Conservation (phyloP, 2,888 invertebrate genomes). For the Macrophya annulata region DNA sequence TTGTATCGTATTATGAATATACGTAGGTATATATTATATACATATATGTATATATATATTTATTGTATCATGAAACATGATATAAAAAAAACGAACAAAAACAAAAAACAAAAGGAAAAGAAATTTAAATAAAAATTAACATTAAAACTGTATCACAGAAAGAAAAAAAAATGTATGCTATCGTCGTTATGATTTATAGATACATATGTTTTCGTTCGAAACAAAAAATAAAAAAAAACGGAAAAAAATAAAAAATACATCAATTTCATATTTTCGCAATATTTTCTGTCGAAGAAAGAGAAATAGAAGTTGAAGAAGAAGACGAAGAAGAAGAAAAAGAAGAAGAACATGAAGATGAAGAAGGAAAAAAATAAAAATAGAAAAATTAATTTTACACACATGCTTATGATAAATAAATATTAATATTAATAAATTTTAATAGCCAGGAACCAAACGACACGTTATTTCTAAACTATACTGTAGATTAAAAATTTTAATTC, state of each 20-base stretch:
- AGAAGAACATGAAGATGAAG: neutral
- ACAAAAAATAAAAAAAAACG: neutral
- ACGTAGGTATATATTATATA: neutral
- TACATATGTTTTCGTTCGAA: no score
- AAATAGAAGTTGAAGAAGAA: no score
- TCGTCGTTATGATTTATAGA: no score
- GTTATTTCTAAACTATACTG: neutral
- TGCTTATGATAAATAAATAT: neutral
- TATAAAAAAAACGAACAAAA: neutral
- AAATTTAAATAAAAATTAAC: neutral
- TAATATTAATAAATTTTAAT: neutral
- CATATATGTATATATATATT: neutral
- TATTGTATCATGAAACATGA: slow-evolving; percentile 10
- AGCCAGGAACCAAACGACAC: slow-evolving; percentile 23
- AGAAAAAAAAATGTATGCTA: no score
- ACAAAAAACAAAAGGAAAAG: no score
- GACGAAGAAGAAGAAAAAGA: neutral
- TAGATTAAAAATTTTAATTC: neutral
- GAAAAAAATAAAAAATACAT: no score
- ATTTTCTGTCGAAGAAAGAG: no score
- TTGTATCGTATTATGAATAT: neutral
- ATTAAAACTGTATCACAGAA: neutral
- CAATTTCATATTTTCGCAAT: no score
- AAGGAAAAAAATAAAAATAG: neutral
- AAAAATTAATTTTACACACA: neutral